phyloP scores from a whole-genome alignment of 2,797 vertebrate species.

The Lycodopsis pacificus region DNA sequence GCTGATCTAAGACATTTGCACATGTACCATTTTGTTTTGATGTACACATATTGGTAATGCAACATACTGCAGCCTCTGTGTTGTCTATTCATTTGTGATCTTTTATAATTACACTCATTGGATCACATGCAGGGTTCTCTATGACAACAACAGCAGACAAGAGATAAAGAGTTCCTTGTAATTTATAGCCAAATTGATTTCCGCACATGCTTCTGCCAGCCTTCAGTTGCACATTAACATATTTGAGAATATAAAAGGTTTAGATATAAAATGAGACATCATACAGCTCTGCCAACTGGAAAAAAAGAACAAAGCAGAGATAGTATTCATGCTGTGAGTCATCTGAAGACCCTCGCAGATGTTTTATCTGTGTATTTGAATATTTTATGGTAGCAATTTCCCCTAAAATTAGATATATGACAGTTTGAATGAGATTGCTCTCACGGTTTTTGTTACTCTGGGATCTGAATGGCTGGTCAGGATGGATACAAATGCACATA shows the following conservation, averaged over 20 bases:
- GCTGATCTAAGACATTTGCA: constrained; percentile 24
- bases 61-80: neutral
- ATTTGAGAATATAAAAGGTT: constrained; percentile 13
- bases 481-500: neutral
- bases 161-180: constrained; percentile 39
- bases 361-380: constrained; percentile 33
- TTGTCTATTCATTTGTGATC: constrained; percentile 26
- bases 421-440: neutral
- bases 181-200: constrained; percentile 15
- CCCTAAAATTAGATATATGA: constrained; percentile 11
- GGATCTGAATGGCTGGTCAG: neutral
- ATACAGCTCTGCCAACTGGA: neutral
- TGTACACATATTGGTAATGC: neutral
- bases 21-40: constrained; percentile 5
- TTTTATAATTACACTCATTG: constrained; percentile 18
- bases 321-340: constrained; percentile 40
- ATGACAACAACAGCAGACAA: neutral
- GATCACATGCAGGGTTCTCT: constrained; percentile 19
- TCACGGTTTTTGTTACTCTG: neutral
- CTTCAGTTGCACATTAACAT: constrained; percentile 20
- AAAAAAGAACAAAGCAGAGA: constrained; percentile 10
- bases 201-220: neutral
- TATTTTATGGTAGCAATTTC: constrained; percentile 22
- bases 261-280: constrained; percentile 14
- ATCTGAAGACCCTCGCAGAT: constrained; percentile 14